Evolutionary conservation across 2,888 invertebrate species (phyloP).

Genomic region (Aleiodes testaceus): DNA sequence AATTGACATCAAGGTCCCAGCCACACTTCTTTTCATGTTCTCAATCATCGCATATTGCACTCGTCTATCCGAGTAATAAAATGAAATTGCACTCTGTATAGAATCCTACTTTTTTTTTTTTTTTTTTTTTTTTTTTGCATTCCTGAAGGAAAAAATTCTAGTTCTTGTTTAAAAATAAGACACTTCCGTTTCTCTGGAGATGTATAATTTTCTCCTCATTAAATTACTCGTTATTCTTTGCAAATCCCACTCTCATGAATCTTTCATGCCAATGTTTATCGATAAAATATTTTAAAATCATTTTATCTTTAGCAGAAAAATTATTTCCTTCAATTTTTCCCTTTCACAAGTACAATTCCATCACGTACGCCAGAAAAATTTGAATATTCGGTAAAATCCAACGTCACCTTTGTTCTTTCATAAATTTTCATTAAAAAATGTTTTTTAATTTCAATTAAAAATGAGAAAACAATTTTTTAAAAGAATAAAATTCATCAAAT

Average conservation of each 20-base stretch:
- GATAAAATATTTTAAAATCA: too few species aligned
- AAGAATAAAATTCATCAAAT: background rate
- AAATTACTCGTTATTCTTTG: too few species aligned
- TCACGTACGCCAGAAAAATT: background rate
- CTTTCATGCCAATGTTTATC: too few species aligned
- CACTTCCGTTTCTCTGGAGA: too few species aligned
- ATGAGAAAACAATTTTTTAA: background rate
- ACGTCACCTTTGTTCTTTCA: constrained; percentile 5
- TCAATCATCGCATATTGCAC: background rate
- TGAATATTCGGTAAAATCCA: background rate
- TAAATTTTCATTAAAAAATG: background rate
- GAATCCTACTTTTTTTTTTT: too few species aligned
- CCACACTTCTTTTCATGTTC: background rate
- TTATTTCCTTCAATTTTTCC: background rate
- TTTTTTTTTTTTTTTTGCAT: too few species aligned
- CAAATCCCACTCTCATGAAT: too few species aligned
- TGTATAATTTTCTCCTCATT: too few species aligned
- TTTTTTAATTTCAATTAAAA: background rate
- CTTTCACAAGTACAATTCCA: background rate
- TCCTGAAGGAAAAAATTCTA: too few species aligned
- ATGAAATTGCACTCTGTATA: too few species aligned
- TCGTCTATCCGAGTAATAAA: background rate
- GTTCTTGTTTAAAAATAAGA: too few species aligned
- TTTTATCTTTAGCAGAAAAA: too few species aligned
- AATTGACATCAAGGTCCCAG: constrained; percentile 6